Percentiles rank a stretch among this genome's conserved stretches.
phyloP scores from a whole-genome alignment of 2,797 vertebrate genomes.

The Cynopterus sphinx region DNA sequence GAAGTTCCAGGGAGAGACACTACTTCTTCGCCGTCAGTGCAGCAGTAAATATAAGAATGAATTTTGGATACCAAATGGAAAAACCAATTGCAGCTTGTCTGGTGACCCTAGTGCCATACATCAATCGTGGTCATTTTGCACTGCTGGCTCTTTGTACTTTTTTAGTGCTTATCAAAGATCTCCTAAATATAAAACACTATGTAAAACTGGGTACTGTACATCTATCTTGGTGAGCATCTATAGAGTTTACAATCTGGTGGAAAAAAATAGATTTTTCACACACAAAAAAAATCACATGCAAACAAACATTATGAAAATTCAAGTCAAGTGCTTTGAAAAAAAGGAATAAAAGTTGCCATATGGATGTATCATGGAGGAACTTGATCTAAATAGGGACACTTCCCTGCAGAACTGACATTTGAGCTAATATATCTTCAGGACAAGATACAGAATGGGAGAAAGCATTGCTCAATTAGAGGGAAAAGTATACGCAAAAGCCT shows the following conservation, averaged over 20 bases:
- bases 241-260: neutral
- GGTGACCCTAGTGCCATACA: neutral
- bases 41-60: neutral
- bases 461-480: neutral
- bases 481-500: neutral
- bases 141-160: neutral
- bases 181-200: neutral
- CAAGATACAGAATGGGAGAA: neutral
- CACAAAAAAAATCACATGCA: neutral
- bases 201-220: neutral
- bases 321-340: neutral
- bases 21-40: neutral
- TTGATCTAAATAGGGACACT: neutral
- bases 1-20: neutral
- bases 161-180: neutral
- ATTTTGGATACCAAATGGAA: neutral
- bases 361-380: neutral
- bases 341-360: neutral
- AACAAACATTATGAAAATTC: neutral
- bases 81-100: neutral
- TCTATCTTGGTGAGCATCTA: neutral
- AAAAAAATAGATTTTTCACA: neutral
- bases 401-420: neutral
- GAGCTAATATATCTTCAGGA: neutral
- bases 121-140: neutral